Conservation (phyloP, 2,797 vertebrate species). For the Poecilia picta region DNA sequence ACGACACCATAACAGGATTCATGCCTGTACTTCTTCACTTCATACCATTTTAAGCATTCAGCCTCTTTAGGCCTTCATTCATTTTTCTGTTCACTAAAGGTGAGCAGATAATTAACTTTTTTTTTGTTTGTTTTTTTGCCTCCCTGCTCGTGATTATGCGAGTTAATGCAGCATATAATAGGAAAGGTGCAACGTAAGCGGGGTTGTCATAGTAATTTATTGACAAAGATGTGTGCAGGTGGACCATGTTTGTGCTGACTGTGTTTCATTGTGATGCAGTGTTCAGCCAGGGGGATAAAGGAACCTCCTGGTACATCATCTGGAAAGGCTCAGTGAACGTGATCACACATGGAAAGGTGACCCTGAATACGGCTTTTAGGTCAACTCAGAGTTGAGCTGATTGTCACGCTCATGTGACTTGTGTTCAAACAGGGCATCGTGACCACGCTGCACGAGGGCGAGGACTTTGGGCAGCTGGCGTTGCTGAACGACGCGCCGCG, state of each 20-base stretch:
- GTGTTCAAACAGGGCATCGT: constrained; percentile 86
- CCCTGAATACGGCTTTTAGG: background rate
- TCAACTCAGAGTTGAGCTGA: background rate
- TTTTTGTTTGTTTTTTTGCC: background rate
- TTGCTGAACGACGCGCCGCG: constrained; percentile 93
- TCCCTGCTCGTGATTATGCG: constrained; percentile 13
- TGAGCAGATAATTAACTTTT: background rate
- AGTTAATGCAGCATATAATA: constrained; percentile 8
- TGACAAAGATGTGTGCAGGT: constrained; percentile 2
- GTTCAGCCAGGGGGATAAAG: constrained; percentile 98
- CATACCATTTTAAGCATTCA: background rate
- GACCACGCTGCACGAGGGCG: constrained; percentile 91
- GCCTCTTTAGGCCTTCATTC: background rate
- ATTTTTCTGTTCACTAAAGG: constrained; percentile 12
- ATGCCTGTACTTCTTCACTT: background rate
- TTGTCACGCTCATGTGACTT: background rate
- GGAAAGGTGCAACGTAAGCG: background rate
- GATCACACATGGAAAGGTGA: constrained; percentile 95
- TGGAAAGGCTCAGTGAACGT: constrained; percentile 99
- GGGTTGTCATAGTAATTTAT: constrained; percentile 17
- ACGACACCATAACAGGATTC: background rate
- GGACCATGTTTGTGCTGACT: background rate
- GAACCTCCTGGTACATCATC: constrained; percentile 98
- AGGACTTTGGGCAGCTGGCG: constrained; percentile 95
- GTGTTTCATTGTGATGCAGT: constrained; percentile 74